These are phyloP conservation scores for Chaenogobius annularis DNA, from an alignment of 2,113 vertebrate genomes.

Conservation along the genomic window DNA sequence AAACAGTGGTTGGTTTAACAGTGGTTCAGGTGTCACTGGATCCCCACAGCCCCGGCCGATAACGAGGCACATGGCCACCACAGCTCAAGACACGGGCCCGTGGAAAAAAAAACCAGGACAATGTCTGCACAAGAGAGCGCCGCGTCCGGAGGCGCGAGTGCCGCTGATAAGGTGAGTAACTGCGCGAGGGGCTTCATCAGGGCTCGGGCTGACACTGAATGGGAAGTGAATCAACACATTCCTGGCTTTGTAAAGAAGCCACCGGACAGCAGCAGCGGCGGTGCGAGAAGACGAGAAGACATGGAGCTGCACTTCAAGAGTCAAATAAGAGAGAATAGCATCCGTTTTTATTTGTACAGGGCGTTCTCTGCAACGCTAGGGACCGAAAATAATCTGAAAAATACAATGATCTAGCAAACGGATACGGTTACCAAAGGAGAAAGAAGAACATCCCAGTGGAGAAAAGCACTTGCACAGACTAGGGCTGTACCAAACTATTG, in stretches of 20 bases:
- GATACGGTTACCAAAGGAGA: too few species aligned
- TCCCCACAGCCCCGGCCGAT: slow-evolving; percentile 28
- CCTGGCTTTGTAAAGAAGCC: slow-evolving; percentile 27
- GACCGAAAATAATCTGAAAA: too few species aligned
- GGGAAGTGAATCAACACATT: slow-evolving; percentile 33
- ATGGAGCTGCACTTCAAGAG: too few species aligned
- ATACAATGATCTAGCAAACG: too few species aligned
- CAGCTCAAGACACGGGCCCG: slow-evolving; percentile 18
- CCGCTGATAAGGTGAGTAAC: slow-evolving; percentile 59
- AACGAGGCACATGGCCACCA: slow-evolving; percentile 7
- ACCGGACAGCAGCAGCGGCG: slow-evolving; percentile 5
- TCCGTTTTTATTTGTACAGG: too few species aligned
- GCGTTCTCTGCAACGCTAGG: too few species aligned
- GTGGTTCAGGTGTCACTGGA: slow-evolving; percentile 60
- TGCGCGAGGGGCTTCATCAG: slow-evolving; percentile 23
- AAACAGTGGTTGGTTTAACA: slow-evolving; percentile 54
- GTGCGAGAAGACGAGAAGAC: neutral
- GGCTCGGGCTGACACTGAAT: slow-evolving; percentile 13
- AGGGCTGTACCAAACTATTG: too few species aligned
- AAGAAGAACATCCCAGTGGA: too few species aligned
- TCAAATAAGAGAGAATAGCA: neutral
- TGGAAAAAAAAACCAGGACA: slow-evolving; percentile 39
- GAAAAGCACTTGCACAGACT: too few species aligned
- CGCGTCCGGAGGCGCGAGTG: slow-evolving; percentile 37
- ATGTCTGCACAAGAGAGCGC: slow-evolving; percentile 22